phyloP scores from a whole-genome alignment of 2,113 vertebrate genomes.

The Thymallus thymallus region DNA sequence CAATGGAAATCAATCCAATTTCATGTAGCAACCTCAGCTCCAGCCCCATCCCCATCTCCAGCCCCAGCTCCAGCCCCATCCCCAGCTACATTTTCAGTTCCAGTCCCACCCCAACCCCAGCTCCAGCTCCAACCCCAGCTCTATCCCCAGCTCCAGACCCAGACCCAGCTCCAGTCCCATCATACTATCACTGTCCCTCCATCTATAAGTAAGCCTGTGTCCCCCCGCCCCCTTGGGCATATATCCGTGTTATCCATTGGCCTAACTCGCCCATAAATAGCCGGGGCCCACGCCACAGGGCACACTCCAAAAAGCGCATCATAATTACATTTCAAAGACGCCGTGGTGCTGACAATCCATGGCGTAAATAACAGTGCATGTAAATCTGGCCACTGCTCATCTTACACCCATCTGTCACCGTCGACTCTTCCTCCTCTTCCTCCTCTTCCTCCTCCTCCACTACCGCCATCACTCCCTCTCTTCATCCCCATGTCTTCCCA shows the following conservation, averaged over 20 bases:
- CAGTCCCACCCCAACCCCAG: too few species aligned
- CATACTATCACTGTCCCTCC: neutral
- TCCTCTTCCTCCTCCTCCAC: too few species aligned
- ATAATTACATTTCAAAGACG: conserved; percentile 71
- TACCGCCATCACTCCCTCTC: neutral
- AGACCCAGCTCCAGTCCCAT: too few species aligned
- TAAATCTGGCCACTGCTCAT: neutral
- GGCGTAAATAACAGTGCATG: conserved; percentile 45
- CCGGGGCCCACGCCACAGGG: conserved; percentile 33
- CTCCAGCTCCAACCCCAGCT: too few species aligned
- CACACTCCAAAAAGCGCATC: too few species aligned
- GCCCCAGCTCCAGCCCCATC: too few species aligned
- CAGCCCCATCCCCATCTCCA: too few species aligned
- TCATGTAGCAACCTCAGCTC: neutral
- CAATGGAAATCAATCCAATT: neutral
- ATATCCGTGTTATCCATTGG: conserved; percentile 50
- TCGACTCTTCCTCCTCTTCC: neutral
- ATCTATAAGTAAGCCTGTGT: neutral
- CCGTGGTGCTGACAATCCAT: conserved; percentile 37
- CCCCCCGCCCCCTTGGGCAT: conserved; percentile 17
- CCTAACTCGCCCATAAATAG: conserved; percentile 39
- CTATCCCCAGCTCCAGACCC: too few species aligned
- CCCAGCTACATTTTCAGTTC: too few species aligned
- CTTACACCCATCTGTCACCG: neutral
- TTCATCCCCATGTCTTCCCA: too few species aligned